Percentiles rank a stretch among this genome's conserved stretches.
These are phyloP conservation scores for Nephrotoma guestfalica DNA, from an alignment of 2,888 invertebrate species.

Conservation along the genomic window DNA sequence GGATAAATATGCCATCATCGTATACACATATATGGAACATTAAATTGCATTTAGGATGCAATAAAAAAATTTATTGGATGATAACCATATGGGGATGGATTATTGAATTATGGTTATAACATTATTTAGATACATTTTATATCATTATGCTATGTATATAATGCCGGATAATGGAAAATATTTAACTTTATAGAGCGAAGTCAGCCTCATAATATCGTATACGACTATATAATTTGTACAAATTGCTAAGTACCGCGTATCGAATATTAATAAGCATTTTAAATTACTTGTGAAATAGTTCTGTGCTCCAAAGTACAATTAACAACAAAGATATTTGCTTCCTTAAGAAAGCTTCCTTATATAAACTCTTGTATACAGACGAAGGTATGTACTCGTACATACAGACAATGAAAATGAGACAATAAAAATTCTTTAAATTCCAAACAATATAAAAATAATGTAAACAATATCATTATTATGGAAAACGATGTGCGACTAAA, in stretches of 20 bases:
- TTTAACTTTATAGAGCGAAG: background rate
- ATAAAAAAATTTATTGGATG: background rate
- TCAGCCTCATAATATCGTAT: background rate
- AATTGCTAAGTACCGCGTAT: background rate
- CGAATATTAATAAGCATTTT: background rate
- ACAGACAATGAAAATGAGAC: background rate
- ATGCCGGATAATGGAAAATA: background rate
- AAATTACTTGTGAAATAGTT: background rate
- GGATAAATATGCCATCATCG: background rate
- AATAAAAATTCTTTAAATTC: background rate
- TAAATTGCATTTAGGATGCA: background rate
- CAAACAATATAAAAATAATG: background rate
- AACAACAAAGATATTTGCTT: background rate
- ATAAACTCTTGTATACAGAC: background rate
- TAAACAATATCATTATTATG: background rate
- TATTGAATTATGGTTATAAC: background rate
- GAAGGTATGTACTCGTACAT: background rate
- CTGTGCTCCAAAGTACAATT: background rate
- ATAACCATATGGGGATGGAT: background rate
- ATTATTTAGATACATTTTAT: background rate
- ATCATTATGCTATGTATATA: background rate
- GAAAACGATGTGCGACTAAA: background rate
- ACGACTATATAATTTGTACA: background rate
- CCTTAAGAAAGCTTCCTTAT: background rate
- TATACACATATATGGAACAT: background rate